Base-by-base conservation (phyloP, 2,888 invertebrate genomes). In the Xestia sexstrigata region DNA sequence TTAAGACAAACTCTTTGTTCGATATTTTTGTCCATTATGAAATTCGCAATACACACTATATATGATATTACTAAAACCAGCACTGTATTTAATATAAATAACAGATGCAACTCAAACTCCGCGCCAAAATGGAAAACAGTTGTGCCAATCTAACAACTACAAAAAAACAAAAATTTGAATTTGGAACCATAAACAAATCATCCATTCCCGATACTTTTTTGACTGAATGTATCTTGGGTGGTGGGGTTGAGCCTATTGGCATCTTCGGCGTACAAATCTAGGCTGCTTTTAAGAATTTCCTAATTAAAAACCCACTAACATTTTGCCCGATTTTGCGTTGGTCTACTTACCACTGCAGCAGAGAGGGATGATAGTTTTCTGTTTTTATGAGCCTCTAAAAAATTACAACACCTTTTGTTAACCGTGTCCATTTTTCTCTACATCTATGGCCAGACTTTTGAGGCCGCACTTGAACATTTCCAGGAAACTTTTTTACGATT, bases 401-500 rank as follows among this genome's bases (percentile, higher is more conserved):
- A 70, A 58, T 3, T 0, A 35, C 3, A 45, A 60, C 0, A 23
- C 8, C 2, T 7, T 8, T 26, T 7, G 4, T 15, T 26, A 39
- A 30, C 39, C 68, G 3, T 17, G 47, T 81, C 83, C 17, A 69
- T 55, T 2, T 5, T 67, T 49, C 8, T 62, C 0, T 68, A 70
- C 0, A 70, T 74, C 83, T 6, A 2, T 45, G 60, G 13, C 7
- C 47, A 65, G 69, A 65, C 42, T 26, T 71, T 70, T 17, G 55
- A 68, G 47, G 52, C 39, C 65, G 15, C n/a, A 55, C 60, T 74
- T 69, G 39, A 69, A 84, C 66, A 75, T 74, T 66, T 83, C 15
- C 45, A 63, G 70, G 60, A 47, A 11, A 72, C 35, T 58, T 84
- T 84, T 75, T 81, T 73, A n/a, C 15, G 39, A 26, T 60, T 75